Percentiles rank a stretch among this genome's conserved stretches.
Evolutionary conservation across 1,140 invertebrate genomes (phyloP).

Genomic region (Venustaconcha ellipsiformis): DNA sequence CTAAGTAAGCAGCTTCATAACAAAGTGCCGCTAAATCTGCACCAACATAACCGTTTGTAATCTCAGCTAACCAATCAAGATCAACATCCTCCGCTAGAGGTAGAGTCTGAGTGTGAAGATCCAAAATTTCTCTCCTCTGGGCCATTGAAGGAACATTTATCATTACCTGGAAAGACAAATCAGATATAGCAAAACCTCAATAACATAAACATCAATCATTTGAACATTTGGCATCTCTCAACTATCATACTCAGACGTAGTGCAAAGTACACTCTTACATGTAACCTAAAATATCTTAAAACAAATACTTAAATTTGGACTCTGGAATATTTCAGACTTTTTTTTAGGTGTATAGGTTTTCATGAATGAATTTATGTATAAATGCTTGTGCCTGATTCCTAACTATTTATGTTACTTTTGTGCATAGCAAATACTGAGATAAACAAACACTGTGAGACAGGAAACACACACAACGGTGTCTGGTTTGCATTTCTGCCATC

Average conservation of each 20-base stretch:
- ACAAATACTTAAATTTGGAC: too few relatives aligned
- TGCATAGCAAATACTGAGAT: not conserved
- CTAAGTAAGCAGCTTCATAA: conserved; percentile 60
- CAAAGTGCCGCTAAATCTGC: conserved; percentile 70
- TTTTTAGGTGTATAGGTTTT: too few relatives aligned
- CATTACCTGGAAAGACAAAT: conserved; percentile 50
- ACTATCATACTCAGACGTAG: not conserved
- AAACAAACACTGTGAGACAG: too few relatives aligned
- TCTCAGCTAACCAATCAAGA: conserved; percentile 39
- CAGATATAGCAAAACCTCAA: not conserved
- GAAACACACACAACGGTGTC: too few relatives aligned
- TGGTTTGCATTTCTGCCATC: too few relatives aligned
- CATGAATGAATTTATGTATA: too few relatives aligned
- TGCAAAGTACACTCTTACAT: not conserved
- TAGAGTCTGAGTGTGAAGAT: conserved; percentile 29
- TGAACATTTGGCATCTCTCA: not conserved
- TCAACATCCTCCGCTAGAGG: conserved; percentile 45
- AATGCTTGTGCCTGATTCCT: too few relatives aligned
- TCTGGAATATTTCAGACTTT: too few relatives aligned
- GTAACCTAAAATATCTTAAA: not conserved
- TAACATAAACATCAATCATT: not conserved
- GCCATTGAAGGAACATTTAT: conserved; percentile 53
- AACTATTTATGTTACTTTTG: too few relatives aligned
- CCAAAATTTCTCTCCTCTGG: conserved; percentile 56
- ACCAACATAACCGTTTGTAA: conserved; percentile 72